phyloP scores from a whole-genome alignment of 2,113 vertebrate genomes.

The Cathartes aura region DNA sequence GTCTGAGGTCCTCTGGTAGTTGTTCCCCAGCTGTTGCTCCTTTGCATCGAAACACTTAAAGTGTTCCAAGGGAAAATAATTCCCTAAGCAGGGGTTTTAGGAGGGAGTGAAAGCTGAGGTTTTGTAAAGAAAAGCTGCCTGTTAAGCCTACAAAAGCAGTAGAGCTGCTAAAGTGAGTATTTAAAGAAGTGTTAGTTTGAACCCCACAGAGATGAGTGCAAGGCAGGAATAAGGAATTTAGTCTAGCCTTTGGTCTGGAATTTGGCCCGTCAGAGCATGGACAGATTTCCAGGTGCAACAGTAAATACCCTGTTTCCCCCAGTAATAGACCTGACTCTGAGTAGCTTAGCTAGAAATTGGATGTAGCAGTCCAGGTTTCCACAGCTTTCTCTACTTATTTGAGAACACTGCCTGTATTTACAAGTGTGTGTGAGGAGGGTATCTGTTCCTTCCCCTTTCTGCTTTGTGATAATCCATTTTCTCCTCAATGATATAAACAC shows the following conservation, averaged over 20 bases:
- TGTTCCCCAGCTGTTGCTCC: not conserved
- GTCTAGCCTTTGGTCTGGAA: not conserved
- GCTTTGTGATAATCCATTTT: conserved; percentile 57
- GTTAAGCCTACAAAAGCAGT: not conserved
- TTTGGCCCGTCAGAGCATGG: not conserved
- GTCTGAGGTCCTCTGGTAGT: not conserved
- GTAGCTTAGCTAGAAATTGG: not conserved
- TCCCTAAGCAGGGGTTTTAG: not conserved
- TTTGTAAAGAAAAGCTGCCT: not conserved
- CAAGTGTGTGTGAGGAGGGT: not conserved
- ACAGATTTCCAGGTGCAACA: not conserved
- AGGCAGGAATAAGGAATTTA: not conserved
- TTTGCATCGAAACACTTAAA: not conserved
- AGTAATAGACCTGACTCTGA: not conserved
- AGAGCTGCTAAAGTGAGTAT: not conserved
- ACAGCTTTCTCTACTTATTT: not conserved
- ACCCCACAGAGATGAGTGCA: not conserved
- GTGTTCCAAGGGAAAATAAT: not conserved
- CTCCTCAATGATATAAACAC: conserved; percentile 10
- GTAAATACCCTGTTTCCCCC: not conserved
- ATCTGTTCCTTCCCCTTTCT: not conserved
- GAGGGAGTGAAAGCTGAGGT: not conserved
- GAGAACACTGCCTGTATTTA: not conserved
- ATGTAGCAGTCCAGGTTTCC: not conserved
- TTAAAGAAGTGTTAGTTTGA: not conserved